phyloP scores from a whole-genome alignment of 1,140 invertebrate genomes.

The Myzus persicae region DNA sequence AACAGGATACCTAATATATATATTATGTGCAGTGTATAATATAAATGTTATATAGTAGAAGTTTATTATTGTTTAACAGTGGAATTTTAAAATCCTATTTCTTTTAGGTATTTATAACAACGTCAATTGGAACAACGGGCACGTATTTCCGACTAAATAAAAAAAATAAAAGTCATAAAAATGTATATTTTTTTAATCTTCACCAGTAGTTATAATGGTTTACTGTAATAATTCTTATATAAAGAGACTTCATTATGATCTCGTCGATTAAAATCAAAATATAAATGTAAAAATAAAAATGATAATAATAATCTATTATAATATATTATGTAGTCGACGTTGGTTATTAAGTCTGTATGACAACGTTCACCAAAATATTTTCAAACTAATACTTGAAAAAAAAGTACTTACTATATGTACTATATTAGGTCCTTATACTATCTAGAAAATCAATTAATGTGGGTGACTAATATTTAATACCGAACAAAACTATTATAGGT shows the following conservation, averaged over 20 bases:
- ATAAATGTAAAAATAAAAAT: background rate
- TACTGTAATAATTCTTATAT: background rate
- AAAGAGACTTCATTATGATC: background rate
- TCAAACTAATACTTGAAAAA: background rate
- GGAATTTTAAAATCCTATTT: constrained; percentile 27
- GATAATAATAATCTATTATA: background rate
- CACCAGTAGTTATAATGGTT: background rate
- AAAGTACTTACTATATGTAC: too few species aligned
- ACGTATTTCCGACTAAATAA: constrained; percentile 38
- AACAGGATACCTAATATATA: background rate
- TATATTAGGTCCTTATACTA: background rate
- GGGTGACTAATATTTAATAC: background rate
- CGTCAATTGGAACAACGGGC: constrained; percentile 7
- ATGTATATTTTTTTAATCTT: constrained; percentile 23
- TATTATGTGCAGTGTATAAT: constrained; percentile 5
- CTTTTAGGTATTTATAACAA: background rate
- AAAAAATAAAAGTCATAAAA: constrained; percentile 9
- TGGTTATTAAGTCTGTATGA: background rate
- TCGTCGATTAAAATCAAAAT: background rate
- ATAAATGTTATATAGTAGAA: background rate
- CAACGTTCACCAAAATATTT: background rate
- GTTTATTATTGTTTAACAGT: constrained; percentile 35
- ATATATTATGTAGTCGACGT: background rate
- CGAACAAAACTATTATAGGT: too few species aligned
- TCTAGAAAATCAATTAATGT: background rate